Evolutionary conservation across 2,113 vertebrate genomes (phyloP), one percentile per base, ranked within the genome.

Genomic region (Odobenus rosmarus): DNA sequence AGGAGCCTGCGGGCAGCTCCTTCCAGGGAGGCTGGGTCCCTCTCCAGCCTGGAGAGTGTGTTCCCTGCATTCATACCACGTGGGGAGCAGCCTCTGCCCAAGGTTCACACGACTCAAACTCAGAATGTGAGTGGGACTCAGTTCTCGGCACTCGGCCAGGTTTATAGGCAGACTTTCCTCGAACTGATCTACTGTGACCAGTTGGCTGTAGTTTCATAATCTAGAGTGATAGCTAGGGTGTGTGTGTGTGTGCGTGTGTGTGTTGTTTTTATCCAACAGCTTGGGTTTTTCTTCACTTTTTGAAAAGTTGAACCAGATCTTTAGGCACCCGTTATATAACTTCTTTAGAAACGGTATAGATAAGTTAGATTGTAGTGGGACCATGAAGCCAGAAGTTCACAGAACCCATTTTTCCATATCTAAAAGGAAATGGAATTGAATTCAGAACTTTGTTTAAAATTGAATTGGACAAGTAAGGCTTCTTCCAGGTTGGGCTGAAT

Each of bases 381-480:
- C 55, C 83, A 15, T 69, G 72, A 91, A 88, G 36, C 18, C 55
- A 89, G 59, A 88, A 81, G 71, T 84, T 93, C 80, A 85, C 33
- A 84, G 53, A 49, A 28, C 51, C 39, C 42, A 21, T 90, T 95
- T 90, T 74, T 91, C 96, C 31, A 14, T 33, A 89, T 79, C 67
- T 64, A 33, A 71, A 97, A 95, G 51, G 42, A 96, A 95, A 72
- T 89, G 57, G 28, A 93, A 80, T 91, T 94, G 59, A 55, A 96
- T 79, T 90, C 83, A 39, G 53, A 96, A 42, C 59, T 57, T 1
- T 95, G 53, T 77, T 96, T 90, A 90, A 74, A 96, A 77, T 95
- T 76, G 46, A 97, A 42, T 62, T 1, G 0, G 31, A 77, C 53
- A 81, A 90, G n/a, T 49, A 77, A 93, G 55, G 14, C 51, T 93